These are phyloP conservation scores for Ceyx melanurus DNA, from an alignment of 2,113 vertebrate genomes.

Conservation along the genomic window DNA sequence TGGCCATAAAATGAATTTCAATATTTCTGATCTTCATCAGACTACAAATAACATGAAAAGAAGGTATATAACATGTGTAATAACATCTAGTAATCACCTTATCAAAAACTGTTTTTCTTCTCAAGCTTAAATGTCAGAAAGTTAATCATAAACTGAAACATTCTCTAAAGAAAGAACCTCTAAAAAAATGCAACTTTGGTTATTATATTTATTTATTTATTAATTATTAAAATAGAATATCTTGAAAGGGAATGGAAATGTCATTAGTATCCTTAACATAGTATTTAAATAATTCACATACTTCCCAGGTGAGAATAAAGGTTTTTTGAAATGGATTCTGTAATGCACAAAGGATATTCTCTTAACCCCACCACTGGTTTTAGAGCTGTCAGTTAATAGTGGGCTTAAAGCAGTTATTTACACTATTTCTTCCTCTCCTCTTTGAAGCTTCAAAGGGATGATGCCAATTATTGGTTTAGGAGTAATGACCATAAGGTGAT, in stretches of 20 bases:
- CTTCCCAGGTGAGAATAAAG: background rate
- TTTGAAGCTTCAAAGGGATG: background rate
- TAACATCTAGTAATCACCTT: background rate
- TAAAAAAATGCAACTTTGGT: constrained; percentile 10
- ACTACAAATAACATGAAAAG: background rate
- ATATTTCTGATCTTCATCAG: background rate
- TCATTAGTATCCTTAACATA: background rate
- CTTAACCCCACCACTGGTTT: background rate
- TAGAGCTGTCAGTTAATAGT: background rate
- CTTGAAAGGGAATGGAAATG: background rate
- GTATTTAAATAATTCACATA: background rate
- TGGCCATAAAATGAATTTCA: background rate
- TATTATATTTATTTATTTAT: background rate
- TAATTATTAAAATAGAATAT: background rate
- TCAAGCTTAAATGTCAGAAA: background rate
- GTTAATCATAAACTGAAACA: background rate
- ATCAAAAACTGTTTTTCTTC: background rate
- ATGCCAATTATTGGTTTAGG: background rate
- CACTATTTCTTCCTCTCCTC: background rate
- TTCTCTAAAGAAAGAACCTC: background rate
- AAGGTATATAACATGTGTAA: background rate
- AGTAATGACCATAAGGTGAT: background rate
- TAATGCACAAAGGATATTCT: background rate
- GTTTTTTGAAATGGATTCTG: background rate
- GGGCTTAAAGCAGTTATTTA: background rate